Percentiles rank a stretch among this genome's conserved stretches.
These are phyloP conservation scores for Schmidtea mediterranea DNA, from an alignment of 1,140 invertebrate genomes.

Conservation along the genomic window DNA sequence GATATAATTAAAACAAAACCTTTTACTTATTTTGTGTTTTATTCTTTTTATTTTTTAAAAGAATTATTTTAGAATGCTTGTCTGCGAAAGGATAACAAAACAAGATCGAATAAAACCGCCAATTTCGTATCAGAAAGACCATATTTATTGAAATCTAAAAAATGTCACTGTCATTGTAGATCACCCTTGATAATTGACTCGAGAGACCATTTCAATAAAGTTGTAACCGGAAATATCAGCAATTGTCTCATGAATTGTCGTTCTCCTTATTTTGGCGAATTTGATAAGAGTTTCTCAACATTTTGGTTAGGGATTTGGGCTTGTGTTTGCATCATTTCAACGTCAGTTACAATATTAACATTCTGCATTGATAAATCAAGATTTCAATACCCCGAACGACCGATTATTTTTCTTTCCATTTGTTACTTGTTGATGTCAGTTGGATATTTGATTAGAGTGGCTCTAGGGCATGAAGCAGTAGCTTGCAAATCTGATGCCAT, in stretches of 20 bases:
- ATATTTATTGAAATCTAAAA: background rate
- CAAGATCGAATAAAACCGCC: too few relatives aligned
- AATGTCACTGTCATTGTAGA: slow-evolving; percentile 1
- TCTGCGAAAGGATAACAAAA: too few relatives aligned
- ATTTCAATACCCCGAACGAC: slow-evolving; percentile 85
- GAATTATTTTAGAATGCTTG: too few relatives aligned
- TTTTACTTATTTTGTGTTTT: too few relatives aligned
- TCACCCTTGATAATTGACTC: background rate
- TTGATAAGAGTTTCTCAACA: slow-evolving; percentile 50
- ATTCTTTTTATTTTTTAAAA: too few relatives aligned
- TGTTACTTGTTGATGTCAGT: slow-evolving; percentile 79
- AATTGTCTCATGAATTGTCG: slow-evolving; percentile 59
- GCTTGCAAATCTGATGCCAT: slow-evolving; percentile 41
- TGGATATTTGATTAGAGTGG: slow-evolving; percentile 55
- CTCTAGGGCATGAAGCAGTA: slow-evolving; percentile 56
- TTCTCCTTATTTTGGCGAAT: slow-evolving; percentile 41
- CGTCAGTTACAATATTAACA: slow-evolving; percentile 23
- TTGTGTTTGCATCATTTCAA: slow-evolving; percentile 27
- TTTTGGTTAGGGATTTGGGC: slow-evolving; percentile 35
- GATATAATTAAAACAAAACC: too few relatives aligned
- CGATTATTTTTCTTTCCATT: slow-evolving; percentile 82
- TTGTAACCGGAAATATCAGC: slow-evolving; percentile 37
- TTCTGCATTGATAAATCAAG: slow-evolving; percentile 37
- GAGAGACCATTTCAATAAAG: background rate
- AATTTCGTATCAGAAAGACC: too few relatives aligned